A percentile compares a stretch with the other conserved stretches of the same genome.
phyloP scores from a whole-genome alignment of 2,113 vertebrate species.

The Motacilla tschutschensis region DNA sequence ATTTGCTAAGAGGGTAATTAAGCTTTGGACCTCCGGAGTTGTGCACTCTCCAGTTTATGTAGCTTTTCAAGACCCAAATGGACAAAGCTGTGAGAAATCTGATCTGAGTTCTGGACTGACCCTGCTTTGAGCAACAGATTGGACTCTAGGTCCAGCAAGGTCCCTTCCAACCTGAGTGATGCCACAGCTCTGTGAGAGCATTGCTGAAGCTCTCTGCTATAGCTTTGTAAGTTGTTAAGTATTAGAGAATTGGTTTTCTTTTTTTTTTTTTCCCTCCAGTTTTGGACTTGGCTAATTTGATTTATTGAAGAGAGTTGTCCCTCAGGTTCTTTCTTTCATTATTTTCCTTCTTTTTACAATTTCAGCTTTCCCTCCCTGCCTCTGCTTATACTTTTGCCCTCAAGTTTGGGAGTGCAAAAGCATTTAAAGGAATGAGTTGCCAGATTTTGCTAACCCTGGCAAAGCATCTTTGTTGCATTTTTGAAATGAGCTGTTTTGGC shows the following conservation, averaged over 20 bases:
- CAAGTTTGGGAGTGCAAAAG: neutral
- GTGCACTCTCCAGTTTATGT: neutral
- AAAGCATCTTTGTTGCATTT: neutral
- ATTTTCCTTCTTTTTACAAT: neutral
- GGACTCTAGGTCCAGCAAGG: neutral
- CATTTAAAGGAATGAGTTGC: neutral
- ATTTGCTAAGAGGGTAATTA: neutral
- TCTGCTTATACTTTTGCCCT: neutral
- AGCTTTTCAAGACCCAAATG: neutral
- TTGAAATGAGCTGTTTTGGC: neutral
- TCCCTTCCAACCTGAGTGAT: neutral
- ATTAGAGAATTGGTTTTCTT: neutral
- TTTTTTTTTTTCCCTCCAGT: neutral
- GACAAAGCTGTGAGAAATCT: neutral
- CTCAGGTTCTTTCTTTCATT: neutral
- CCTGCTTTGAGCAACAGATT: neutral
- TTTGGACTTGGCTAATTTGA: neutral
- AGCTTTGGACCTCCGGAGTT: neutral
- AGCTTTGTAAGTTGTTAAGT: neutral
- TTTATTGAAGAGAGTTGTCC: neutral
- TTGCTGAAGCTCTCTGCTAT: neutral
- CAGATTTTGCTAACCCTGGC: neutral
- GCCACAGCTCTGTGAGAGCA: accelerated
- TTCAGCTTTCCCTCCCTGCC: neutral
- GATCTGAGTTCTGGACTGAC: neutral